Conservation (phyloP, 2,888 invertebrate genomes). For the Cryptus armator region DNA sequence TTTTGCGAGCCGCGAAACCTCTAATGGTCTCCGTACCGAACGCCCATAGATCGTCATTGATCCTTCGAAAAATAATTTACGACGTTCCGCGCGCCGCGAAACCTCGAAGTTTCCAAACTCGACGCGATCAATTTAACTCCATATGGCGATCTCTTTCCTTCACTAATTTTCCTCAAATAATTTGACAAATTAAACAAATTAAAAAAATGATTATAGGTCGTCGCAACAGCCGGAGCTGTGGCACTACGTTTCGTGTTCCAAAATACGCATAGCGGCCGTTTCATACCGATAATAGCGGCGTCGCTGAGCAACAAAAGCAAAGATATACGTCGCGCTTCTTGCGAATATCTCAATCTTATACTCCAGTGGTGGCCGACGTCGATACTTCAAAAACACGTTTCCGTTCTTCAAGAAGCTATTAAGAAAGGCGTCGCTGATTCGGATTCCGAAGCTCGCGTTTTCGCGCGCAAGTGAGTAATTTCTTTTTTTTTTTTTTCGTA, state of each 20-base stretch:
- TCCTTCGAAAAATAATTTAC: constrained; percentile 70
- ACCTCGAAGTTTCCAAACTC: constrained; percentile 55
- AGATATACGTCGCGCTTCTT: constrained; percentile 93
- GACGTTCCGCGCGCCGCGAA: constrained; percentile 46
- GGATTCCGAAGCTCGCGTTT: constrained; percentile 94
- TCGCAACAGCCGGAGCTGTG: constrained; percentile 95
- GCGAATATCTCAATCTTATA: constrained; percentile 94
- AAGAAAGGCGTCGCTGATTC: constrained; percentile 96
- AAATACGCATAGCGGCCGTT: constrained; percentile 92
- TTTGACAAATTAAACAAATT: neutral
- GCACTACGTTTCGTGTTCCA: constrained; percentile 95
- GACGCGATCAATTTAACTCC: constrained; percentile 36
- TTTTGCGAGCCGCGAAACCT: constrained; percentile 19
- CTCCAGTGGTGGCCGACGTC: constrained; percentile 95
- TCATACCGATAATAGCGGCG: constrained; percentile 92
- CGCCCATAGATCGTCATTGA: constrained; percentile 53
- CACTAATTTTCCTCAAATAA: neutral
- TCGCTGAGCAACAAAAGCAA: constrained; percentile 95
- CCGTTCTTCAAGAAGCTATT: constrained; percentile 92
- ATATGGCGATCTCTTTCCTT: neutral
- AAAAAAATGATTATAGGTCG: constrained; percentile 87
- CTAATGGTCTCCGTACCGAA: neutral
- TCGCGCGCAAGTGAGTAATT: constrained; percentile 90
- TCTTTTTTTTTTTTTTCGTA: neutral
- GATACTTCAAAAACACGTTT: constrained; percentile 93